phyloP scores from a whole-genome alignment of 2,113 vertebrate genomes.

The Willisornis vidua region DNA sequence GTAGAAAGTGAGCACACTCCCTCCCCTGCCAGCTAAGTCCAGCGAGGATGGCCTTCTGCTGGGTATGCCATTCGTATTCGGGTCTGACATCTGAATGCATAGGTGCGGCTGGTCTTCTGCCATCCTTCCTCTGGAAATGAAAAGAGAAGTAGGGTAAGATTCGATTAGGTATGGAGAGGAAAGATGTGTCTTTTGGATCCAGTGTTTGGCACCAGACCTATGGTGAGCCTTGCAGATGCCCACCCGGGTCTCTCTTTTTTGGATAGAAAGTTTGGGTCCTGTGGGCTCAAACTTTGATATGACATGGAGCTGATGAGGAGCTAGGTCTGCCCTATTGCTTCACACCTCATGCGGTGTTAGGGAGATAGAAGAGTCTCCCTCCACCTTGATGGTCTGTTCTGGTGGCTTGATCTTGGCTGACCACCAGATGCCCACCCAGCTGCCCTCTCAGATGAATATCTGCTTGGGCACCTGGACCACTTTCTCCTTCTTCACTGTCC shows the following conservation, averaged over 20 bases:
- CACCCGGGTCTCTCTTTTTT: background rate
- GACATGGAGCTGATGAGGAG: fast-evolving
- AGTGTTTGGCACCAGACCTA: fast-evolving
- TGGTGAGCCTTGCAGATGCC: background rate
- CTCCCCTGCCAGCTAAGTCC: background rate
- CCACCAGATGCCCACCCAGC: background rate
- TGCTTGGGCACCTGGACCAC: background rate
- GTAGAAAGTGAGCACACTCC: conserved; percentile 68
- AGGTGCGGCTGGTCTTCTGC: conserved; percentile 9
- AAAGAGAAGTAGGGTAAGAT: background rate
- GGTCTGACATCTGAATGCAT: conserved; percentile 51
- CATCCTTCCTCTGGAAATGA: conserved; percentile 7
- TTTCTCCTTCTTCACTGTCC: background rate
- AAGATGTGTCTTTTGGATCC: background rate
- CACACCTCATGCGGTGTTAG: background rate
- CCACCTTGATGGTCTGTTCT: background rate
- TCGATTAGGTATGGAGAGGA: background rate
- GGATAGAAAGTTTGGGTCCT: background rate
- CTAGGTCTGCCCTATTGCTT: background rate
- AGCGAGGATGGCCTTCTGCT: background rate
- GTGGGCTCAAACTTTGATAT: background rate
- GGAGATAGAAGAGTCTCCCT: background rate
- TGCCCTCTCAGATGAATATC: background rate
- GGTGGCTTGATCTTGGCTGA: background rate
- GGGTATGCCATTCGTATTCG: conserved; percentile 2